These are phyloP conservation scores for Simalia tracyae DNA, from an alignment of 2,797 vertebrate genomes.

Conservation along the genomic window DNA sequence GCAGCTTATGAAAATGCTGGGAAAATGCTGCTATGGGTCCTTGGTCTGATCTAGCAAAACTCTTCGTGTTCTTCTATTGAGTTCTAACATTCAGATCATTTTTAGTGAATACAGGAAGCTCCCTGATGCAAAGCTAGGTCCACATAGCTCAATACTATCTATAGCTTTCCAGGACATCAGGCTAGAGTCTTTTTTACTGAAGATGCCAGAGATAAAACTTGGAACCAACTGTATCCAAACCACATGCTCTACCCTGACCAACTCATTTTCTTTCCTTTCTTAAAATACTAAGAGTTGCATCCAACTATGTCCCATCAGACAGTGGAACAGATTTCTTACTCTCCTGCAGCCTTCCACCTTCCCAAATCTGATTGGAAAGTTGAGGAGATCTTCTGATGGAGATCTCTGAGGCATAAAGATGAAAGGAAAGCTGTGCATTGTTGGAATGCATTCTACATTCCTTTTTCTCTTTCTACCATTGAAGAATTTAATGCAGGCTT, in stretches of 20 bases:
- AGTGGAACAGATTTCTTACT: background rate
- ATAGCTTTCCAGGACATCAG: background rate
- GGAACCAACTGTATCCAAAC: background rate
- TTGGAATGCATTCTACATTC: background rate
- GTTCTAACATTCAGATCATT: background rate
- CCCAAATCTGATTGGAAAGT: background rate
- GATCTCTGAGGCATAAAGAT: background rate
- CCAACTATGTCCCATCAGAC: background rate
- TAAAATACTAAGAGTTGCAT: background rate
- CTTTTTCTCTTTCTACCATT: background rate
- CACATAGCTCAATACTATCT: background rate
- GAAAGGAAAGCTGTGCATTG: background rate
- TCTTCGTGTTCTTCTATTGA: background rate
- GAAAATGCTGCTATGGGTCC: background rate
- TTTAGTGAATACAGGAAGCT: background rate
- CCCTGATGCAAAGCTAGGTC: background rate
- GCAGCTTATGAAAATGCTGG: background rate
- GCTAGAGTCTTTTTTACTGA: background rate
- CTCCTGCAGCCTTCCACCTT: background rate
- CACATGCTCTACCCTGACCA: background rate
- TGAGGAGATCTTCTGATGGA: background rate
- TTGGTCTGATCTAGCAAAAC: background rate
- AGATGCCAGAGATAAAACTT: background rate
- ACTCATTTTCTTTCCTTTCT: background rate
- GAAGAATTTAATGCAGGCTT: background rate